Conservation (phyloP, 2,888 invertebrate species). For the Ichneumoninae sp. region DNA sequence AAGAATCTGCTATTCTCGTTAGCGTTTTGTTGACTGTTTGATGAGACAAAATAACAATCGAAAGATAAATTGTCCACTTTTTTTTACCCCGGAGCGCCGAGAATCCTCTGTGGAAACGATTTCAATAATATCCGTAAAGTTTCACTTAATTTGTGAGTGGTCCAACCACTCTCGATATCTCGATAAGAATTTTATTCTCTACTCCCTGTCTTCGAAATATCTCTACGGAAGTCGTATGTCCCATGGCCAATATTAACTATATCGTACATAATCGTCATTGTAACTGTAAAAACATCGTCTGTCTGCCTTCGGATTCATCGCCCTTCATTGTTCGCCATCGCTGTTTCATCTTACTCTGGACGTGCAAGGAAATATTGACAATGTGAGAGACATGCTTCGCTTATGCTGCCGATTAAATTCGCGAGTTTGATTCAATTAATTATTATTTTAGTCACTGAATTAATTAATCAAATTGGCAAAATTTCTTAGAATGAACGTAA, state of each 20-base stretch:
- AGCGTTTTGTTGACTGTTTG: constrained; percentile 8
- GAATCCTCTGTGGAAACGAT: neutral
- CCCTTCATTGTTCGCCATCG: constrained; percentile 3
- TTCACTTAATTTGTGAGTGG: neutral
- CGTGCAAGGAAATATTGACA: neutral
- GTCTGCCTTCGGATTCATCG: constrained; percentile 2
- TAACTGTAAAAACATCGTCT: constrained; percentile 4
- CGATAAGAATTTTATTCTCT: neutral
- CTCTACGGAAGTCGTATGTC: constrained; percentile 65
- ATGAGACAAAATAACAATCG: neutral
- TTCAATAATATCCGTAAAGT: neutral
- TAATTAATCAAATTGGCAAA: neutral
- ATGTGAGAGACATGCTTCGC: neutral
- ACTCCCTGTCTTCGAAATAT: constrained; percentile 6
- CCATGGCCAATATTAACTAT: constrained; percentile 62
- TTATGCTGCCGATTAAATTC: neutral
- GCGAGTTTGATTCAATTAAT: neutral
- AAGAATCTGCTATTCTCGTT: constrained; percentile 3
- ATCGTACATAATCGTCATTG: neutral
- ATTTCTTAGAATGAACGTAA: neutral
- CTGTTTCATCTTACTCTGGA: neutral
- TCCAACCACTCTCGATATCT: neutral
- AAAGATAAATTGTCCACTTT: neutral
- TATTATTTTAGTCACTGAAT: neutral
- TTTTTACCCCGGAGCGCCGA: neutral